Evolutionary conservation across 1,140 invertebrate species (phyloP).

Genomic region (Tetraneura akinire): DNA sequence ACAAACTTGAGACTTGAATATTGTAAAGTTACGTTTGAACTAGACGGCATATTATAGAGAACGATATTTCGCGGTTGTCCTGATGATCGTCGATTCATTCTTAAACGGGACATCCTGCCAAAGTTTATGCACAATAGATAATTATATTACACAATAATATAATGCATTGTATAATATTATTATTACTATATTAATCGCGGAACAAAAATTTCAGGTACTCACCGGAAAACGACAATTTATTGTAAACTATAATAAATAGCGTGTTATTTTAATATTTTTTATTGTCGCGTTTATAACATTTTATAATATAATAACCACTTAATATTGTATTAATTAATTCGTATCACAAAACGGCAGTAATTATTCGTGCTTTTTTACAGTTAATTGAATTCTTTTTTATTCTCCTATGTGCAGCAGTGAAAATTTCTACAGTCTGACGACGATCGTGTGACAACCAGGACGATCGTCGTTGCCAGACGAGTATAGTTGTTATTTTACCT

Average conservation of each 20-base stretch:
- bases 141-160: background rate
- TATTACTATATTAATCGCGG: background rate
- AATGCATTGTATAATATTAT: background rate
- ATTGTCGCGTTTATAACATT: no score
- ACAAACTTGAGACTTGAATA: no score
- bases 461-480: background rate
- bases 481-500: no score
- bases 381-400: no score
- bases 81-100: background rate
- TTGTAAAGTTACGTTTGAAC: no score
- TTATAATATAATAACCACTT: no score
- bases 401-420: background rate
- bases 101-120: conserved; percentile 12
- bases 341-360: background rate
- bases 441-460: background rate
- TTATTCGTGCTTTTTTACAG: background rate
- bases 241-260: no score
- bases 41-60: no score
- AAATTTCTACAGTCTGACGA: background rate
- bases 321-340: no score
- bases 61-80: no score
- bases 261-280: no score
- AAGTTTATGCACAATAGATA: background rate
- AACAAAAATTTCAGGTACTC: no score
- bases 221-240: background rate